phyloP scores from a whole-genome alignment of 1,140 invertebrate species.

The Drosophila sturtevanti region DNA sequence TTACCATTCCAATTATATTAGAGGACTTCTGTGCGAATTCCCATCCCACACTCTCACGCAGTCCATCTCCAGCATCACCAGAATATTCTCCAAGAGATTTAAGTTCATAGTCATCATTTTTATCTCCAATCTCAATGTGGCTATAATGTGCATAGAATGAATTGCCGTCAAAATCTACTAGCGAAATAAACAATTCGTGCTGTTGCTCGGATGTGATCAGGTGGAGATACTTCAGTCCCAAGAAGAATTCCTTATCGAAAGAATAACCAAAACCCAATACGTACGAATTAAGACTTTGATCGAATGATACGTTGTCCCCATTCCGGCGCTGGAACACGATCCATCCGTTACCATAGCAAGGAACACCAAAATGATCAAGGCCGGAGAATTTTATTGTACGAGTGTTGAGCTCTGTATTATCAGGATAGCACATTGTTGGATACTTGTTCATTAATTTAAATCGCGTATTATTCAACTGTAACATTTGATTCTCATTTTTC shows the following conservation, averaged over 20 bases:
- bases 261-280: not conserved
- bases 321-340: not conserved
- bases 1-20: too few species aligned
- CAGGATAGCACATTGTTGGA: not conserved
- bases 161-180: not conserved
- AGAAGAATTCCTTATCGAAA: not conserved
- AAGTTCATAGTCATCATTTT: not conserved
- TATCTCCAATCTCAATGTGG: not conserved
- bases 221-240: slow-evolving; percentile 15
- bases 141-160: not conserved
- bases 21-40: too few species aligned
- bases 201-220: not conserved
- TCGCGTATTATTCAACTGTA: too few species aligned
- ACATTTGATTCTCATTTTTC: too few species aligned
- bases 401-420: not conserved
- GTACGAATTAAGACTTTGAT: not conserved
- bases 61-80: slow-evolving; percentile 1
- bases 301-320: not conserved
- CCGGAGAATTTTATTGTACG: not conserved
- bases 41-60: not conserved
- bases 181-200: not conserved
- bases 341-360: not conserved
- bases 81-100: not conserved
- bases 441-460: not conserved
- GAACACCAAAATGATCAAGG: not conserved